Evolutionary conservation across 1,140 invertebrate genomes (phyloP), one percentile per base, ranked within the genome.

Genomic region (Drosophila teissieri): DNA sequence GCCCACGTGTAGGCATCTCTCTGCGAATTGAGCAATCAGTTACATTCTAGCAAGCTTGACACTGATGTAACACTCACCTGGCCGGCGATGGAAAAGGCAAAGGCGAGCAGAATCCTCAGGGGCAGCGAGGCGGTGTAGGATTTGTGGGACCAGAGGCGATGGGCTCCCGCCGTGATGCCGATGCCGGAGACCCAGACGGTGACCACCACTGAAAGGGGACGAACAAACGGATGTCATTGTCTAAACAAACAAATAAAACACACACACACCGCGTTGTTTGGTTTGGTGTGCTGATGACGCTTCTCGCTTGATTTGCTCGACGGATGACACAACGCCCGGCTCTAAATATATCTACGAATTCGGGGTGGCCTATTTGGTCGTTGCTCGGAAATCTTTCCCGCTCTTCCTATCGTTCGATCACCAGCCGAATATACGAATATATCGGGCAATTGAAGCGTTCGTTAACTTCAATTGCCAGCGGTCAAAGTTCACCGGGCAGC

Each of bases 101-200:
- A 68, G 19, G 95, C 93, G 6, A 98, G 88, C 46, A 98, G 91
- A 3, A 97, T 93, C 74, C 95, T 93, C 14, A 98, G 90, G 0
- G 96, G 96, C 39, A 95, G 73, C 65, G 94, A 96, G 1, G 97
- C 97, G 92, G 96, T 97, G 92, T 96, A 98, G 0, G 96, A 94
- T 46, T 95, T 93, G 92, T 98, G 97, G 4, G 96, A 94, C 96
- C 96, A 98, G 3, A 96, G 94, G 8, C 97, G 94, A 93, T 98
- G 97, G 1, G 94, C 96, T 11, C 97, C 97, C 22, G 94, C 97
- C 5, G 97, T 98, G 7, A 98, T 93, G 5, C 95, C 95, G 60
- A 96, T 94, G 39, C 94, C 95, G 15, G 93, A 93, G 0, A 94
- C 53, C 34, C 89, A 83, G 56, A 92, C 84, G 19, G 51, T 78